phyloP scores from a whole-genome alignment of 2,113 vertebrate genomes.

The Triplophysa dalaica region DNA sequence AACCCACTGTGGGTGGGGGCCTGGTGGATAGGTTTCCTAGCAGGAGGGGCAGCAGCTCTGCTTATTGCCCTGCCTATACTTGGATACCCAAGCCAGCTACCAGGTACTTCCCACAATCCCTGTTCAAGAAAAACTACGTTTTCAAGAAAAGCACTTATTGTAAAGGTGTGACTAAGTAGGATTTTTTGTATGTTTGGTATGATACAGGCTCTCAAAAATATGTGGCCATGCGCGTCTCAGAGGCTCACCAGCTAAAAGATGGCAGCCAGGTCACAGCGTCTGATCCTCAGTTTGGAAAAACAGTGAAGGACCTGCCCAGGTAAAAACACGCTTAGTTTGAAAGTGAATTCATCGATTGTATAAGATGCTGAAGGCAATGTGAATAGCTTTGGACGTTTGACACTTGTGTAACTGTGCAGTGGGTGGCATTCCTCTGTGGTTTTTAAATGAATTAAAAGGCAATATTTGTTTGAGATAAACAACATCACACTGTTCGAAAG shows the following conservation, averaged over 20 bases:
- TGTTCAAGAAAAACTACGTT: neutral
- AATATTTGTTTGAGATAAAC: neutral
- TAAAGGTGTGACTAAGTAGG: neutral
- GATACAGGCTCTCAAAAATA: constrained; percentile 85
- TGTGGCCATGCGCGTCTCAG: constrained; percentile 80
- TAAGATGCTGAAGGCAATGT: too few species aligned
- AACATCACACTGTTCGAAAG: neutral
- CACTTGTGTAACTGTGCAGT: too few species aligned
- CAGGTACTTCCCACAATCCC: constrained; percentile 72
- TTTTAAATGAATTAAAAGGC: neutral
- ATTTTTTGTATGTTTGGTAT: neutral
- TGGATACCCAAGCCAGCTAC: constrained; percentile 87
- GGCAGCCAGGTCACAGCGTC: constrained; percentile 70
- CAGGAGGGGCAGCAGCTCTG: constrained; percentile 79
- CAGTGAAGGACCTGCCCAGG: constrained; percentile 89
- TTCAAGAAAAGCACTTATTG: neutral
- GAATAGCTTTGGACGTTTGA: too few species aligned
- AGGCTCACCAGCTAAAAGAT: constrained; percentile 84
- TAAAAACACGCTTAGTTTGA: constrained; percentile 51
- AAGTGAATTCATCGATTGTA: neutral
- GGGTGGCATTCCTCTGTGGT: neutral
- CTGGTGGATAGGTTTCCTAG: constrained; percentile 95
- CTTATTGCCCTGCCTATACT: constrained; percentile 87
- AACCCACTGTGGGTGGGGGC: constrained; percentile 92
- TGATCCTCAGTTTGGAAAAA: constrained; percentile 86